Conservation (phyloP, 2,797 vertebrate genomes). For the Crossoptilon crossoptilon region DNA sequence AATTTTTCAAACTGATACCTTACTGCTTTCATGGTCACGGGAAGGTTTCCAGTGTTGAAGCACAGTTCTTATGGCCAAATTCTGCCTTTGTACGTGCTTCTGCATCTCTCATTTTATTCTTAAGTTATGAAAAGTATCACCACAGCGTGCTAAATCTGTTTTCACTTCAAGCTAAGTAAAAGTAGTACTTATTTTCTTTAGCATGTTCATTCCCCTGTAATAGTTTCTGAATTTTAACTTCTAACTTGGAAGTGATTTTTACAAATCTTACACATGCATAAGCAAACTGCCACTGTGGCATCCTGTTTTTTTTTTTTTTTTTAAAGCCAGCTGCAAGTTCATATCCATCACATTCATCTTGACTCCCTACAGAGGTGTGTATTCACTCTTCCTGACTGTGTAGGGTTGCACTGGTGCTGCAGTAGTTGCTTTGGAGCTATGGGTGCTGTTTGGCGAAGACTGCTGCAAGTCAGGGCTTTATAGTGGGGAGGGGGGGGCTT, state of each 20-base stretch:
- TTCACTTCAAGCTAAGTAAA: neutral
- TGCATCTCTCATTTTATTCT: neutral
- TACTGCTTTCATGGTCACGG: neutral
- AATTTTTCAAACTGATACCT: neutral
- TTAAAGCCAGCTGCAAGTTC: neutral
- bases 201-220: rapidly evolving
- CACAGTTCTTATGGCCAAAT: neutral
- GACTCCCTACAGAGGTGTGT: neutral
- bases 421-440: neutral
- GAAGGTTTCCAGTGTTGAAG: neutral
- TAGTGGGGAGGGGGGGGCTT: neutral
- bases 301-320: neutral
- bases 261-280: neutral
- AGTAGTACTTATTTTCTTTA: neutral
- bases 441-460: neutral
- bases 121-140: neutral
- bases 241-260: neutral
- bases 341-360: rapidly evolving
- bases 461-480: neutral
- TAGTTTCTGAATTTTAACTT: neutral
- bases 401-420: neutral
- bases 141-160: neutral
- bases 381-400: rapidly evolving
- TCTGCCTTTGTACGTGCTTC: neutral
- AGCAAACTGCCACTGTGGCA: neutral